Base-by-base conservation (phyloP, 2,113 vertebrate species). In the Atrichornis clamosus region DNA sequence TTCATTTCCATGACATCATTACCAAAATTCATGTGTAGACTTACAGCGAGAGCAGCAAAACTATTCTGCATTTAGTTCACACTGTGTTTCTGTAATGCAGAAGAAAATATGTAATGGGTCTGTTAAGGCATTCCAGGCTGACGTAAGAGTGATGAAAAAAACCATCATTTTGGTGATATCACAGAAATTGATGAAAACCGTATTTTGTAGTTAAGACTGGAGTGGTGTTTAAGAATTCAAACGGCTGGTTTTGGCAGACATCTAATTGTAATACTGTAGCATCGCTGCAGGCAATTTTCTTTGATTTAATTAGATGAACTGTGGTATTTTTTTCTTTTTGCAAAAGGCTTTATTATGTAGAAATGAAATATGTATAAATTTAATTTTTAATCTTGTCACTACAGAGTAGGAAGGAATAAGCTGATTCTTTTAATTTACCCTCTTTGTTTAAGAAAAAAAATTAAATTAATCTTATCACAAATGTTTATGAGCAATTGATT, bases 251-350 rank as follows among this genome's bases (percentile, higher is more conserved):
- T 98, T 98, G 98, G 98, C 98, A 96, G 97, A 97, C 93, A 79
- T 98, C 97, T 98, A 98, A 98, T 98, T 98, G 98, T 98, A 98
- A 98, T 96, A 97, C 96, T 97, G 97, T 96, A 97, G 97, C 97
- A 97, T 96, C 11, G 93, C 98, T 98, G 92, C 97, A 97, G 98
- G 98, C 98, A 96, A 97, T 98, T 98, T 98, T 97, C 98, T 98
- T 98, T 98, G 98, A 98, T 98, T 98, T 98, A 98, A 98, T 98
- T 98, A 98, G 98, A 98, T 98, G 97, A 98, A 98, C 97, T 96
- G 96, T 98, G 95, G 97, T 97, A 91, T 98, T 98, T 98, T 98
- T 98, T 97, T 93, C 94, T 93, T 98, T 98, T 98, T 97, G 89
- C 90, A 97, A 98, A 98, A 98, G 97, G 92, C 97, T 98, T 98